Base-by-base conservation (phyloP, 2,888 invertebrate genomes). In the Caenorhabditis sulstoni region DNA sequence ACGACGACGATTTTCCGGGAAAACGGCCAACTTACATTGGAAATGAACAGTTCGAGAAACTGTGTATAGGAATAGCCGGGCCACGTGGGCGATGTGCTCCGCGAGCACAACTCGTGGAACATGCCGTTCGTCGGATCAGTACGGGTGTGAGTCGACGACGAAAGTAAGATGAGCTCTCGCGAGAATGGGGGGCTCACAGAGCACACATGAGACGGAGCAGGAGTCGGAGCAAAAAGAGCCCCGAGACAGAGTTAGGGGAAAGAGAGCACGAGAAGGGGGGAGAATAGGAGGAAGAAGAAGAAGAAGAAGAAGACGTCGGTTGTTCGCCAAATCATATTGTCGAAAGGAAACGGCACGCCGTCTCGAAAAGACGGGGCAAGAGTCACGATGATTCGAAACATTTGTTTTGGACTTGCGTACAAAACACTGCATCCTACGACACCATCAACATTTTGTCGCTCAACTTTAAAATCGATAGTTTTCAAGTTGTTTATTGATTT, bases 11-110 rank as follows among this genome's bases (percentile, higher is more conserved):
- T n/a, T n/a, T n/a, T n/a, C n/a, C 41, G 11, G 14, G 12, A 41
- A 41, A 11, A 41, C 11, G 12, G 37, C 11, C 11, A 61, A 79
- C 74, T 79, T 55, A 79, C 79, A 64, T 68, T 53, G 3, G 79
- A 70, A 23, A 79, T 70, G 53, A 79, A 79, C 11, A 79, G 39
- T 35, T 75, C 65, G 44, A 79, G 41, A 47, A 79, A 79, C 47
- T 74, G 74, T 39, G 79, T 70, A 70, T 79, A 79, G 12, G 74
- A 74, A 57, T 79, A 79, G n/a, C 67, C 70, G 22, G 79, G 79
- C 79, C 79, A 79, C 52, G 66, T 74, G 50, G 67, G 73, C 9
- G 64, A 73, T 1, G 58, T 50, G 58, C 73, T 73, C 73, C 58
- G 57, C 7, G 73, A 64, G 35, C 58, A 29, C 29, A 29, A 47